Base-by-base conservation (phyloP, 1,140 invertebrate species). In the Drosophila malerkotliana region DNA sequence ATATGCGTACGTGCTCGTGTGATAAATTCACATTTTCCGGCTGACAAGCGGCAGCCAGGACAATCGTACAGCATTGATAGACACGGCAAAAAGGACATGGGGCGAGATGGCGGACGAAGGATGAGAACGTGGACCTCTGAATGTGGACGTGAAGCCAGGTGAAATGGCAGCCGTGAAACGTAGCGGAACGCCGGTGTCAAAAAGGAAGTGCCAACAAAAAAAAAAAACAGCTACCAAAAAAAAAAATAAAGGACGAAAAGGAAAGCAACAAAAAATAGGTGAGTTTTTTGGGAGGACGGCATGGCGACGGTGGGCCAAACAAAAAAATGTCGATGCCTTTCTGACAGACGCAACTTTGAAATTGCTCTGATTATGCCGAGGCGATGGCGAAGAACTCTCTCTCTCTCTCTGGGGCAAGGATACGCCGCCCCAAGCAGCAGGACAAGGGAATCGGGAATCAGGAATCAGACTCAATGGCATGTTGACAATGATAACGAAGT, bases 401-500 rank as follows among this genome's bases (percentile, higher is more conserved):
- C 34, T 4, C 12, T 37, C 8, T 34, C 8, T 37, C 9, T 12
- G 8, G 49, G 4, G n/a, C 8, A 9, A 41, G 8, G 34, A 6
- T 24, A 28, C 26, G 18, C 15, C 10, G 4, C 26, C 26, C 26
- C 26, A 28, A 28, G 26, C 26, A 28, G 21, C 39, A 34, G 47
- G 57, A 63, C 49, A 47, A 26, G 54, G 51, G 21, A 21, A 47
- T 64, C 37, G 56, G 26, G 26, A 28, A 28, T 28, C 34, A 21
- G 21, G 21, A 21, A 21, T 21, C 21, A 57, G 39, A 87, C 82
- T 82, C 83, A 87, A 82, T 81, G 82, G 82, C 83, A 87, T 87
- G 82, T 87, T 87, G 82, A 87, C 82, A 87, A 87, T 87, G 83
- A 87, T 87, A 87, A 87, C 82, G 82, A 87, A 87, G 82, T 87